Base-by-base conservation (phyloP, 2,113 vertebrate genomes). In the Dicentrarchus labrax region DNA sequence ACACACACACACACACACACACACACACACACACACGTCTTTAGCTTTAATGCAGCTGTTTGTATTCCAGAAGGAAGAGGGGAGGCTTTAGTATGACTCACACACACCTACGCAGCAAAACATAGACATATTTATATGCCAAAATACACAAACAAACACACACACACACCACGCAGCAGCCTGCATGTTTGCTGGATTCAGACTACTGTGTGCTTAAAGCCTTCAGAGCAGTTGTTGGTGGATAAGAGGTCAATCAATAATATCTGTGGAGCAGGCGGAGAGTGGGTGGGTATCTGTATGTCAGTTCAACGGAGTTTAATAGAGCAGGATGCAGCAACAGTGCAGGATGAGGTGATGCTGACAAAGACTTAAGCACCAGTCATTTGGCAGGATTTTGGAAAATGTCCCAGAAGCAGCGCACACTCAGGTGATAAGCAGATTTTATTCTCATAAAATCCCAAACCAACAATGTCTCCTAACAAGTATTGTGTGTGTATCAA, bases 11-110 rank as follows among this genome's bases (percentile, higher is more conserved):
- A 56, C 50, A 78, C 51, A 61, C 39, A 47, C 8, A 80, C 8
- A 54, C 21, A 54, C n/a, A 50, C 10, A 39, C 15, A 51, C 61
- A 39, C 12, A 61, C 51, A 22, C 41, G n/a, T 60, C 76, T 62
- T 60, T 39, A 59, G 53, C 76, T 70, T 13, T 51, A 38, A 56
- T 66, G 61, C 60, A 80, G 51, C 69, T 57, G 60, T 45, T 48
- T 21, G 16, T 73, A 53, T 62, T 48, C n/a, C 47, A 30, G 17
- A 21, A 50, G 41, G 45, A 59, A 53, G 36, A 60, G 57, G 11
- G 8, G 24, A 67, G 24, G 78, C 70, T 48, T 73, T 53, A 62
- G 45, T 39, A 62, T 83, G 81, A 77, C 73, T 71, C 66, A 78
- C 64, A 39, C 30, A 69, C 50, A 70, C 56, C 24, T 22, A 73